phyloP scores from a whole-genome alignment of 2,888 invertebrate species.

The Lymantria monacha region DNA sequence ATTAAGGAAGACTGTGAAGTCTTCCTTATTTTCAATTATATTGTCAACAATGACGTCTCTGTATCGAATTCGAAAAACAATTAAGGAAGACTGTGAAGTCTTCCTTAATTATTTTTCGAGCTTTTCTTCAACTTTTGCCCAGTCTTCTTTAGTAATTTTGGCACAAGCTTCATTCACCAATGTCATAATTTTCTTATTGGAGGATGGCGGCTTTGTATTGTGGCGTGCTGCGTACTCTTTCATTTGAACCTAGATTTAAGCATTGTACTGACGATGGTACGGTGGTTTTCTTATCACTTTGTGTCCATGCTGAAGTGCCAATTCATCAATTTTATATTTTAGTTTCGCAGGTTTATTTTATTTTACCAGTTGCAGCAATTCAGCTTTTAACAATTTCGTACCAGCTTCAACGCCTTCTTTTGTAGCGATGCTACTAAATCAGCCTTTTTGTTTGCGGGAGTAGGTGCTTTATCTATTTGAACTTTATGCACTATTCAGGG shows the following conservation, averaged over 20 bases:
- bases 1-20: no score
- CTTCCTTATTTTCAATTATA: no score
- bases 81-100: no score
- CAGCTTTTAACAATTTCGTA: slow-evolving; percentile 18
- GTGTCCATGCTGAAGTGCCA: no score
- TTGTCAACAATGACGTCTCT: no score
- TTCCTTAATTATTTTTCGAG: no score
- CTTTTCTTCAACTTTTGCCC: no score
- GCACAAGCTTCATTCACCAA: no score
- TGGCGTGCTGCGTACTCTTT: no score
- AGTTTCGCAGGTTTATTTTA: neutral
- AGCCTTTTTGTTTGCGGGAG: slow-evolving; percentile 12
- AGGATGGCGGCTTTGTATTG: slow-evolving; percentile 1
- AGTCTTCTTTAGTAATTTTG: no score
- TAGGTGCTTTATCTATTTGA: slow-evolving; percentile 14
- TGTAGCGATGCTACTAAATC: slow-evolving; percentile 13
- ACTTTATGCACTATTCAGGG: slow-evolving; percentile 10
- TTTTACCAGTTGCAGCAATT: slow-evolving; percentile 12
- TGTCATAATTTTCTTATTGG: no score
- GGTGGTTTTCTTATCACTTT: slow-evolving; percentile 2
- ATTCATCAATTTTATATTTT: slow-evolving; percentile 18
- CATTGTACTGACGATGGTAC: slow-evolving; percentile 8
- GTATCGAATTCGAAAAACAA: no score
- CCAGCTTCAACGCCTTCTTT: slow-evolving; percentile 16
- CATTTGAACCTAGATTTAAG: neutral